Evolutionary conservation across 2,797 vertebrate genomes (phyloP).

Genomic region (Eulemur mongoz): DNA sequence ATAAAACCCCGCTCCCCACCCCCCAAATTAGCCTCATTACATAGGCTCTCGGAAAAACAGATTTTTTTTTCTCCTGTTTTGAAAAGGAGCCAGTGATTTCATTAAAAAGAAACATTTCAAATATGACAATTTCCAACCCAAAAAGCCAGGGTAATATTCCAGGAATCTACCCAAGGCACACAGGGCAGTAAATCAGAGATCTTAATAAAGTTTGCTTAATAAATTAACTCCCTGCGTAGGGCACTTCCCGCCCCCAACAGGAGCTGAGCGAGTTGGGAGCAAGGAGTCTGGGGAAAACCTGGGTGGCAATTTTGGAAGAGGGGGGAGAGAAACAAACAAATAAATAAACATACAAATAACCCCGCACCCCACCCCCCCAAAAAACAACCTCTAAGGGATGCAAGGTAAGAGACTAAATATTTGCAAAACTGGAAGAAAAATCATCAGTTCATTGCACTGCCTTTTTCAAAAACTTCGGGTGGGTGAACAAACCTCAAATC

Average conservation of each 20-base stretch:
- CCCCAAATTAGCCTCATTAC: slow-evolving; percentile 14
- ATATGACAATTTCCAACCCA: slow-evolving; percentile 75
- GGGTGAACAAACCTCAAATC: background rate
- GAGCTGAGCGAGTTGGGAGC: background rate
- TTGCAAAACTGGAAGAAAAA: background rate
- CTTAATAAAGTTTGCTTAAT: slow-evolving; percentile 80
- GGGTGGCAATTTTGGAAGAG: background rate
- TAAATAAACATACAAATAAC: fast-evolving
- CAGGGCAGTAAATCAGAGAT: slow-evolving; percentile 76
- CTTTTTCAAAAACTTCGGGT: fast-evolving
- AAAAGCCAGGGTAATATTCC: slow-evolving; percentile 68
- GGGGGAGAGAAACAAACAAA: background rate
- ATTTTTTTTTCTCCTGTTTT: slow-evolving; percentile 59
- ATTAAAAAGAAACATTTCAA: slow-evolving; percentile 77
- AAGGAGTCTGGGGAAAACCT: background rate
- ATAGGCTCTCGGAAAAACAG: background rate
- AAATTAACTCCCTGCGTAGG: slow-evolving; percentile 72
- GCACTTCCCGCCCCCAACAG: background rate
- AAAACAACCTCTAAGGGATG: background rate
- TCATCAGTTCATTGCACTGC: fast-evolving
- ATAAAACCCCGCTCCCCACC: background rate
- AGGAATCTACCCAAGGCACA: slow-evolving; percentile 74
- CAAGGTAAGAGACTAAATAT: background rate
- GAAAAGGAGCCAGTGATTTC: slow-evolving; percentile 64
- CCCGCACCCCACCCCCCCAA: fast-evolving